These are phyloP conservation scores for Gasteruption jaculator DNA, from an alignment of 2,888 invertebrate species.

Conservation along the genomic window DNA sequence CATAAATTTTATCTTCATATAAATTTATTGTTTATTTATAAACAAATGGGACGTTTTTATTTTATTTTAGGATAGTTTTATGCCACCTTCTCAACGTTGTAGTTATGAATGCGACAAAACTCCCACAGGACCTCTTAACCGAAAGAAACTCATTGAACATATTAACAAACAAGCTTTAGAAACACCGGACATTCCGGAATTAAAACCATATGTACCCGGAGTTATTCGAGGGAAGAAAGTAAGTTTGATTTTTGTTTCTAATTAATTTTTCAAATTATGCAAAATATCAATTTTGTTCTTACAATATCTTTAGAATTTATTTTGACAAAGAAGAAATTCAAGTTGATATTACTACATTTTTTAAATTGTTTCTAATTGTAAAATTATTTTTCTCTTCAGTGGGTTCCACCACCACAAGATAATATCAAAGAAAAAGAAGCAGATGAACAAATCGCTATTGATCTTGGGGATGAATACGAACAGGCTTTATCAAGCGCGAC, in stretches of 20 bases:
- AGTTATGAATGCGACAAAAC: conserved; percentile 94
- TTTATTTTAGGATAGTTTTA: conserved; percentile 92
- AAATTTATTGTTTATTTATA: conserved; percentile 46
- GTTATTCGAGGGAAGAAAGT: conserved; percentile 89
- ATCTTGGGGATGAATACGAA: conserved; percentile 92
- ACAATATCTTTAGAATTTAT: not conserved
- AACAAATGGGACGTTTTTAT: too few relatives aligned
- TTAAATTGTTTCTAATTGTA: too few relatives aligned
- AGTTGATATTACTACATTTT: not conserved
- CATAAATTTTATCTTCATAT: too few relatives aligned
- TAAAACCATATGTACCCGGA: conserved; percentile 89
- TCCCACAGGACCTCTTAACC: conserved; percentile 92
- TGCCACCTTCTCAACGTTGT: conserved; percentile 93
- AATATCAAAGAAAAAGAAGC: conserved; percentile 71
- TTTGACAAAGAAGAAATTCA: conserved; percentile 1
- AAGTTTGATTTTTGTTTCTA: conserved; percentile 27
- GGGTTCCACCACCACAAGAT: conserved; percentile 73
- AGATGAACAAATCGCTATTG: conserved; percentile 89
- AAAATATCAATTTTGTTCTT: conserved; percentile 6
- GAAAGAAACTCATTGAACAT: conserved; percentile 92
- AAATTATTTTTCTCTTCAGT: conserved; percentile 55
- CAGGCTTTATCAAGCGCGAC: conserved; percentile 81
- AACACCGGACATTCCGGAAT: conserved; percentile 95
- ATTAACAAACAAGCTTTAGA: conserved; percentile 98
- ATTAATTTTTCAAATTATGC: conserved; percentile 2